Conservation (phyloP, 2,797 vertebrate species). For the Argentina silus region DNA sequence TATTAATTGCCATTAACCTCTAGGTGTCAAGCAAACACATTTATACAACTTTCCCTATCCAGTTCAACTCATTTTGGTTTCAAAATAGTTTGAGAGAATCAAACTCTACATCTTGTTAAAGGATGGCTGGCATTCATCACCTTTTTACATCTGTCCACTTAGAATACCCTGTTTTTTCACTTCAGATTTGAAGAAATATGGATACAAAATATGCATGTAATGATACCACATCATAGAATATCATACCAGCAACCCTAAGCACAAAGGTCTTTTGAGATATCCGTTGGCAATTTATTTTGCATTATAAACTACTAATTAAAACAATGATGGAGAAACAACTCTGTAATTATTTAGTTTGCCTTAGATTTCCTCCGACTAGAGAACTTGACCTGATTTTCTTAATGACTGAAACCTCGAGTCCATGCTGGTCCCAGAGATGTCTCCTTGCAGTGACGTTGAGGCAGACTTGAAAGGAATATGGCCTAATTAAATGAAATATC, state of each 20-base stretch:
- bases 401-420: conserved; percentile 74
- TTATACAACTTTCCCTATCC: too few relatives aligned
- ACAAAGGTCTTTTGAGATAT: not conserved
- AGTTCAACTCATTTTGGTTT: too few relatives aligned
- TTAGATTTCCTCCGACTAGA: conserved; percentile 57
- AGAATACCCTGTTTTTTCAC: not conserved
- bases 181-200: not conserved
- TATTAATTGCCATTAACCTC: too few relatives aligned
- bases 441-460: conserved; percentile 54
- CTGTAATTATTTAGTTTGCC: conserved; percentile 61
- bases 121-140: too few relatives aligned
- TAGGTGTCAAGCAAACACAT: too few relatives aligned
- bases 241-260: not conserved
- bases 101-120: too few relatives aligned
- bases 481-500: conserved; percentile 75
- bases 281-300: not conserved
- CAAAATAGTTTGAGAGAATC: too few relatives aligned
- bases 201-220: not conserved
- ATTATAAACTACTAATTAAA: conserved; percentile 57
- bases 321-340: conserved; percentile 49
- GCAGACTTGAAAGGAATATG: conserved; percentile 67
- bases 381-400: conserved; percentile 73
- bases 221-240: too few relatives aligned
- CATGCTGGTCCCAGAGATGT: conserved; percentile 60
- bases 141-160: not conserved